Evolutionary conservation across 1,140 invertebrate genomes (phyloP).

Genomic region (Cardiocondyla obscurior): DNA sequence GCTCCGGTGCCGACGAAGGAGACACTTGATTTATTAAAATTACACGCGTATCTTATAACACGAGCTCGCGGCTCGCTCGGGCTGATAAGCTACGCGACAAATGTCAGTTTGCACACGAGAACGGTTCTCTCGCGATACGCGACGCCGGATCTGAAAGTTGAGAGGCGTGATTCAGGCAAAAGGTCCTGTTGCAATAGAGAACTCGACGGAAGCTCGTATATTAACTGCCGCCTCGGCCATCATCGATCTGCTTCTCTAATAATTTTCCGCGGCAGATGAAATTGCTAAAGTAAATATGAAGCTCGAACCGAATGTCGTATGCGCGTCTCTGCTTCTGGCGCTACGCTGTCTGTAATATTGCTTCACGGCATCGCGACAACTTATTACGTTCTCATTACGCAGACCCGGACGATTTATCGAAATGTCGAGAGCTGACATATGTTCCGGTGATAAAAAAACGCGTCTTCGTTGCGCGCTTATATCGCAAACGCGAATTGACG

Average conservation of each 20-base stretch:
- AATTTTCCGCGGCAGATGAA: neutral
- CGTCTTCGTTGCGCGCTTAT: conserved; percentile 18
- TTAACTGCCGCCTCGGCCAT: too few species aligned
- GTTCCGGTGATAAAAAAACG: conserved; percentile 37
- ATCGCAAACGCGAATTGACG: conserved; percentile 16
- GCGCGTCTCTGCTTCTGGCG: neutral
- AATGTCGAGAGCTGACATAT: conserved; percentile 43
- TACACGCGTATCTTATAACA: conserved; percentile 38
- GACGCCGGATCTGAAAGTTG: conserved; percentile 44
- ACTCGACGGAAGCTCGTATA: conserved; percentile 3
- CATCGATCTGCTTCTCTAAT: neutral
- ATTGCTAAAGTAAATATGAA: neutral
- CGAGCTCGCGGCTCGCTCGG: conserved; percentile 3
- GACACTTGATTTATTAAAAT: conserved; percentile 55
- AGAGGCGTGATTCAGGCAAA: neutral
- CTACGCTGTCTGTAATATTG: conserved; percentile 2
- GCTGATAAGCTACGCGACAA: conserved; percentile 51
- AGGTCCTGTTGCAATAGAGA: neutral
- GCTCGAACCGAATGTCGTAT: neutral
- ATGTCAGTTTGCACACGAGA: conserved; percentile 42
- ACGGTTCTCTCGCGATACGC: conserved; percentile 24
- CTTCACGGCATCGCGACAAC: conserved; percentile 35
- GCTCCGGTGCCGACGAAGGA: neutral
- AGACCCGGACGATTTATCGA: conserved; percentile 15
- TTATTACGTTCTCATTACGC: conserved; percentile 56